phyloP scores from a whole-genome alignment of 2,113 vertebrate genomes.

The Marmota flaviventris region DNA sequence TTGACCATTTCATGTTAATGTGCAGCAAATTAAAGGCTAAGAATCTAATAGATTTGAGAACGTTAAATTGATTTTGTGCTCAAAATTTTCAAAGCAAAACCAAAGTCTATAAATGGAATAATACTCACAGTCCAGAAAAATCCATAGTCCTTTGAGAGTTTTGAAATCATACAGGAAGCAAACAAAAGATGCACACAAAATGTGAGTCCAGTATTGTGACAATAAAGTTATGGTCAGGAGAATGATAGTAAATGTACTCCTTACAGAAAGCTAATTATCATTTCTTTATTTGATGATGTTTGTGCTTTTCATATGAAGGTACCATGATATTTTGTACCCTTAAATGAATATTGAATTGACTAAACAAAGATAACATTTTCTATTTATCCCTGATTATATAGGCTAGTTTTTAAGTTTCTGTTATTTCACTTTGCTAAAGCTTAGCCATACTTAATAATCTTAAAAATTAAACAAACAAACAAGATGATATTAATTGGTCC shows the following conservation, averaged over 20 bases:
- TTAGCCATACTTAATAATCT: conserved; percentile 29
- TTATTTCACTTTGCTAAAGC: conserved; percentile 39
- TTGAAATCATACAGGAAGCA: background rate
- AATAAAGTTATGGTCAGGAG: conserved; percentile 2
- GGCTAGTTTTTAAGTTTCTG: background rate
- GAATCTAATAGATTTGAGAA: conserved; percentile 81
- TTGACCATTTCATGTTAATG: conserved; percentile 82
- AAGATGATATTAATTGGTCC: background rate
- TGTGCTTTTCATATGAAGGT: conserved; percentile 37
- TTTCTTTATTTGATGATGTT: conserved; percentile 63
- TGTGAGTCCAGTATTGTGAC: conserved; percentile 18
- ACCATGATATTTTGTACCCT: conserved; percentile 47
- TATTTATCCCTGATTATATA: background rate
- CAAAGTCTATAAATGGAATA: conserved; percentile 31
- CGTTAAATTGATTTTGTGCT: conserved; percentile 75
- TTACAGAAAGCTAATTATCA: conserved; percentile 37
- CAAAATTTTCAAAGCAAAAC: conserved; percentile 69
- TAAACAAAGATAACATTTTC: background rate
- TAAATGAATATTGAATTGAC: background rate
- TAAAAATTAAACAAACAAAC: background rate
- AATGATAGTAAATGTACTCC: background rate
- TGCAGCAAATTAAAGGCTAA: conserved; percentile 83
- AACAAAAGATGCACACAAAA: conserved; percentile 59
- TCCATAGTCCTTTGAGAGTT: conserved; percentile 14
- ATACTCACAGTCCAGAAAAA: background rate